These are phyloP conservation scores for Vesta saturnalis DNA, from an alignment of 2,888 invertebrate species.

Conservation along the genomic window DNA sequence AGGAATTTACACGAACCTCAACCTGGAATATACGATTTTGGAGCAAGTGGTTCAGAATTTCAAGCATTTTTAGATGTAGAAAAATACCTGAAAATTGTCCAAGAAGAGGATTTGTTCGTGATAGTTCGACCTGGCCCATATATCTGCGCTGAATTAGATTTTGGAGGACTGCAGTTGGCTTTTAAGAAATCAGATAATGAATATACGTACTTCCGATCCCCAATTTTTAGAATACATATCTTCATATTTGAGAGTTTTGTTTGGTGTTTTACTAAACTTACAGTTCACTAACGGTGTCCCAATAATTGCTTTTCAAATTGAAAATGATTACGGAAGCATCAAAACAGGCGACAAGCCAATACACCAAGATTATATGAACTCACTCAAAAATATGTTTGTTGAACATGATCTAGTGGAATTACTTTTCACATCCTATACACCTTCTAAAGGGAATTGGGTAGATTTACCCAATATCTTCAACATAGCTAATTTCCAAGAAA, in stretches of 20 bases:
- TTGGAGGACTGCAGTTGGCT: constrained; percentile 55
- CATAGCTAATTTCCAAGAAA: constrained; percentile 67
- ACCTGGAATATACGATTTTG: constrained; percentile 71
- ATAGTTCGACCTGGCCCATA: constrained; percentile 90
- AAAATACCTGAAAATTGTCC: constrained; percentile 76
- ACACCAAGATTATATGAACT: constrained; percentile 57
- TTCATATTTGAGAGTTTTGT: constrained; percentile 64
- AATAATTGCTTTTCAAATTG: constrained; percentile 87
- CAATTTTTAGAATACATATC: constrained; percentile 63
- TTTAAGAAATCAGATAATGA: constrained; percentile 62
- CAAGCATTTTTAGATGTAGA: constrained; percentile 67
- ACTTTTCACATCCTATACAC: constrained; percentile 65
- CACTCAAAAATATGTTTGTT: constrained; percentile 57
- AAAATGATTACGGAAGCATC: constrained; percentile 91
- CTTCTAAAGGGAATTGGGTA: constrained; percentile 55
- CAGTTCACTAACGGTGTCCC: constrained; percentile 82
- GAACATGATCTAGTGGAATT: constrained; percentile 61
- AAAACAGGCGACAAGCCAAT: constrained; percentile 48
- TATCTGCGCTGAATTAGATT: constrained; percentile 91
- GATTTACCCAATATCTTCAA: constrained; percentile 59
- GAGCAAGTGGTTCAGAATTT: constrained; percentile 68
- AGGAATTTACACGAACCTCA: constrained; percentile 90
- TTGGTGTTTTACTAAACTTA: constrained; percentile 63
- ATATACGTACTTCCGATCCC: constrained; percentile 58
- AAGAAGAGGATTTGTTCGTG: no score